Conservation (phyloP, 2,888 invertebrate species). For the Coenonympha arcania region DNA sequence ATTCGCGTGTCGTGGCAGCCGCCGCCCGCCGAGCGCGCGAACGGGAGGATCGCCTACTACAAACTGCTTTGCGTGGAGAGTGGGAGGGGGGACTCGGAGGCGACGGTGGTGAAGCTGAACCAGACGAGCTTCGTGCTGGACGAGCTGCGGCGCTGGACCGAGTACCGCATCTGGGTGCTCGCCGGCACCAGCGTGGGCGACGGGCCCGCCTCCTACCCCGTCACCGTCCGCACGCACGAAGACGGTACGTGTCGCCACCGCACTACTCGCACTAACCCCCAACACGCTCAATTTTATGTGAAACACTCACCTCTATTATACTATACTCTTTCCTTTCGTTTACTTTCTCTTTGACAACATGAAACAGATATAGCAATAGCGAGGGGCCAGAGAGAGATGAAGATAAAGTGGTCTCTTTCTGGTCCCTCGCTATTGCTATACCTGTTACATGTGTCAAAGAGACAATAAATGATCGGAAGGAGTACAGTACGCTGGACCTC, state of each 20-base stretch:
- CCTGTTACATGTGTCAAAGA: no score
- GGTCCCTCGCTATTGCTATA: no score
- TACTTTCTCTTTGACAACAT: no score
- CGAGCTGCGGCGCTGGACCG: conserved; percentile 94
- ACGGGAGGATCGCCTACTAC: conserved; percentile 96
- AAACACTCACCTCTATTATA: neutral
- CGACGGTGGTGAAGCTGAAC: conserved; percentile 85
- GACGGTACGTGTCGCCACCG: conserved; percentile 88
- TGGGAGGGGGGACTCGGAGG: conserved; percentile 88
- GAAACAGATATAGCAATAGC: no score
- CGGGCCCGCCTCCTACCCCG: conserved; percentile 93
- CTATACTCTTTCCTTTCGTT: no score
- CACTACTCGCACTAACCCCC: neutral
- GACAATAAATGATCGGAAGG: no score
- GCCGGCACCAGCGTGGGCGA: conserved; percentile 97
- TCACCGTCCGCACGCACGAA: conserved; percentile 95
- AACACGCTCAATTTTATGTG: conserved; percentile 20
- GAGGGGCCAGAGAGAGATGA: no score
- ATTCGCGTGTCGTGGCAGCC: conserved; percentile 94
- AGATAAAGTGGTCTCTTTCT: no score
- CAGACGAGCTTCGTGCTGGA: conserved; percentile 86
- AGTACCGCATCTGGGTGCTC: conserved; percentile 96
- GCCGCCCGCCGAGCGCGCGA: conserved; percentile 90
- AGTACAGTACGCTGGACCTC: no score
- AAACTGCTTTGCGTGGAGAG: conserved; percentile 92